Evolutionary conservation across 2,888 invertebrate species (phyloP), one percentile per base, ranked within the genome.

Genomic region (Thymelicus lineola): DNA sequence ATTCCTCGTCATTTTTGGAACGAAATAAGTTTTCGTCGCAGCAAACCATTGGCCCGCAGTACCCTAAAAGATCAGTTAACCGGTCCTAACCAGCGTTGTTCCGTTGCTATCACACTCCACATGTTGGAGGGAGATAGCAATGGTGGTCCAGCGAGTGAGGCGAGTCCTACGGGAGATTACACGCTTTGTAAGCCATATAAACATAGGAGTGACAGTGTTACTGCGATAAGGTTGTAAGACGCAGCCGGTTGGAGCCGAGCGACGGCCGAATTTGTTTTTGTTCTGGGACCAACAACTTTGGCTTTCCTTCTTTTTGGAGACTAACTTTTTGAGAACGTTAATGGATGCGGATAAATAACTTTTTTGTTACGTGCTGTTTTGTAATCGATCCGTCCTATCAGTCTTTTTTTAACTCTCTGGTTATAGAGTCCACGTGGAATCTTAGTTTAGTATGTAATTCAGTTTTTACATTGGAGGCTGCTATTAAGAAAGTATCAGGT

Each of bases 21-120:
- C 20, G 20, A 28, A 28, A 28, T 28, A 48, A 15, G 6, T 15
- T 48, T 50, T 50, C 7, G 1, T 15, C 50, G 17, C 17, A 66
- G 55, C 35, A 48, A 58, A 7, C 50, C 15, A 46, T 66, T 10
- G 48, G 14, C 57, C 62, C 36, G 45, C 62, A 48, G 69, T 63
- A 69, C 69, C 63, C 69, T 69, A 63, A 58, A 48, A 69, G 69
- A 63, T 63, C 58, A 63, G 58, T 63, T 48, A 69, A 62, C 69
- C 69, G 69, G 69, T 69, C 46, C 38, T 59, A 69, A 59, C 69
- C 48, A 59, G 63, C 58, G 15, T 64, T 12, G n/a, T 35, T 15
- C 17, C 6, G 4, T 69, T 58, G 59, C 69, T 10, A 42, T 69
- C 50, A 15, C 63, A 35, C 50, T 12, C 3, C 6, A 10, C 48